A percentile compares a stretch with the other conserved stretches of the same genome.
These are phyloP conservation scores for Sebastes nivosus DNA, from an alignment of 2,797 vertebrate species.

Conservation along the genomic window DNA sequence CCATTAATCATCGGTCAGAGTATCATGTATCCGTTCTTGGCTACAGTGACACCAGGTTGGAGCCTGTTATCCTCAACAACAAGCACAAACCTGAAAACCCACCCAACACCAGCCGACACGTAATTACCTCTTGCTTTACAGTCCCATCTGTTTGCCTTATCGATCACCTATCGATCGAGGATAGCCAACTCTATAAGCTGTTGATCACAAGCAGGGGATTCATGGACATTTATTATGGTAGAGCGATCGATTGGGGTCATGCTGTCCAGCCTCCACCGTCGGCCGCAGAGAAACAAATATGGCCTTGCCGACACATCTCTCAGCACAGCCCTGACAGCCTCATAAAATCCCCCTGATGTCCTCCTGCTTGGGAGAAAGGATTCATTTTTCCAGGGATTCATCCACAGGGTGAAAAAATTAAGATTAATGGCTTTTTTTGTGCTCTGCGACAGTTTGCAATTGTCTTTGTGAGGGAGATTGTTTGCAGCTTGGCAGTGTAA, in stretches of 20 bases:
- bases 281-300: conserved; percentile 55
- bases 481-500: conserved; percentile 25
- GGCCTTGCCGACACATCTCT: conserved; percentile 40
- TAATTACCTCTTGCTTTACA: conserved; percentile 49
- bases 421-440: conserved; percentile 44
- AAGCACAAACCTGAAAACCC: background rate
- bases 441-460: conserved; percentile 21
- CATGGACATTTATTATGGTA: conserved; percentile 42
- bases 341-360: conserved; percentile 58
- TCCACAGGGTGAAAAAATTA: conserved; percentile 32
- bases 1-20: background rate
- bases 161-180: conserved; percentile 33
- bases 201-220: conserved; percentile 52
- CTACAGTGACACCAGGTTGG: background rate
- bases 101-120: background rate
- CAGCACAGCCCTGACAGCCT: conserved; percentile 48
- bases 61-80: background rate
- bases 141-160: conserved; percentile 47
- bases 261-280: conserved; percentile 23
- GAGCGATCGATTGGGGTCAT: conserved; percentile 45
- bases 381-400: conserved; percentile 47
- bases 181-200: conserved; percentile 48
- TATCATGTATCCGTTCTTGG: background rate
- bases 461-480: conserved; percentile 21
- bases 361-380: conserved; percentile 40